Percentiles rank a stretch among this genome's conserved stretches.
Evolutionary conservation across 2,888 invertebrate species (phyloP).

Genomic region (Osmoderma eremita): DNA sequence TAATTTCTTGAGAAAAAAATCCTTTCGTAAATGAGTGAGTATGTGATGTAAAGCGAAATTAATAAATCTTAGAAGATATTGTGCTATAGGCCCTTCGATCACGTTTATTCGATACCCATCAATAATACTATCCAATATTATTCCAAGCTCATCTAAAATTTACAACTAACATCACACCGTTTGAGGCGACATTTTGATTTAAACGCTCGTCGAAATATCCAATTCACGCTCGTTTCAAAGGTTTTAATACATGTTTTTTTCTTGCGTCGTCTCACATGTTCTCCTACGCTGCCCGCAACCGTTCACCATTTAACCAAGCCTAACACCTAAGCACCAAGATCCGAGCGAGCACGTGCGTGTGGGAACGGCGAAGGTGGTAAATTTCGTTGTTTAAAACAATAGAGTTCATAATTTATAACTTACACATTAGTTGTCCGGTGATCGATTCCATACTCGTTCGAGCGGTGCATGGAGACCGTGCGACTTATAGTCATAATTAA

Average conservation of each 20-base stretch:
- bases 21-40: too few species aligned
- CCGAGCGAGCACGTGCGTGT: constrained; percentile 42
- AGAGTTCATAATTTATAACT: constrained; percentile 47
- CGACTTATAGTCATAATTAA: constrained; percentile 39
- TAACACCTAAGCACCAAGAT: constrained; percentile 30
- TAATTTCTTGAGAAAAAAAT: too few species aligned
- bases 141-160: constrained; percentile 28
- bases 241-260: constrained; percentile 18
- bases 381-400: constrained; percentile 48
- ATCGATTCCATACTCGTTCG: not conserved
- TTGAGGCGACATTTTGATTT: constrained; percentile 46
- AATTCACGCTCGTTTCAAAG: constrained; percentile 21
- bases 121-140: constrained; percentile 11
- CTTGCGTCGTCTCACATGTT: constrained; percentile 10
- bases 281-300: constrained; percentile 24
- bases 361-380: constrained; percentile 47
- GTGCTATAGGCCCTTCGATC: not conserved
- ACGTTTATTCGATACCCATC: constrained; percentile 1
- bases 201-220: constrained; percentile 42
- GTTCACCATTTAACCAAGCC: constrained; percentile 22
- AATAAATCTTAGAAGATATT: constrained; percentile 5
- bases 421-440: constrained; percentile 9
- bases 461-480: constrained; percentile 6
- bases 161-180: constrained; percentile 36
- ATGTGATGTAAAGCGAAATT: not conserved